phyloP scores from a whole-genome alignment of 2,113 vertebrate genomes.

The Sigmodon hispidus region DNA sequence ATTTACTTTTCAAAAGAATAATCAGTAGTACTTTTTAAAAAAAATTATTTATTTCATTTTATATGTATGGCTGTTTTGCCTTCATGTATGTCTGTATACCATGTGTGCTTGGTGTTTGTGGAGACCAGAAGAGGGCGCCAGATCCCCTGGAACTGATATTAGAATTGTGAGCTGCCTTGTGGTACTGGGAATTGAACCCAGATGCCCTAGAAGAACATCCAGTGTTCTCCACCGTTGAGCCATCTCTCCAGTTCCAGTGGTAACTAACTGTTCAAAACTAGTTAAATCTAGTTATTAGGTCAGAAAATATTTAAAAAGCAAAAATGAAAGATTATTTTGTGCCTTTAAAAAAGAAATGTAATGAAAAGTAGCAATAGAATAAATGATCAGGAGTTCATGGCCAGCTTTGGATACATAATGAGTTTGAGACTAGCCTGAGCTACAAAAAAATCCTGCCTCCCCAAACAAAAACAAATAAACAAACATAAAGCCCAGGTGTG shows the following conservation, averaged over 20 bases:
- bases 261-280: not conserved
- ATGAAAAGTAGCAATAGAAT: not conserved
- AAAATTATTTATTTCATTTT: not conserved
- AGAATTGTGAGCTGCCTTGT: not conserved
- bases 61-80: not conserved
- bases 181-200: not conserved
- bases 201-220: not conserved
- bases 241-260: not conserved
- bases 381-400: not conserved
- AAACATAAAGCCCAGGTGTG: not conserved
- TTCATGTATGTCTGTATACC: not conserved
- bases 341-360: not conserved
- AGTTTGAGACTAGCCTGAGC: not conserved
- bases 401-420: not conserved
- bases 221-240: not conserved
- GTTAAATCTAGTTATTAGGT: not conserved
- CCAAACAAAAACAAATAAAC: not conserved
- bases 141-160: not conserved
- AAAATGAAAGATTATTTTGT: constrained; percentile 44
- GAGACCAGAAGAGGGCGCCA: not conserved
- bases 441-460: not conserved
- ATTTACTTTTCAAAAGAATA: constrained; percentile 49
- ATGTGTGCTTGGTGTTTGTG: not conserved
- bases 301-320: constrained; percentile 54
- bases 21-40: not conserved